phyloP scores from a whole-genome alignment of 2,888 invertebrate genomes.

The Lasioglossum leucozonium region DNA sequence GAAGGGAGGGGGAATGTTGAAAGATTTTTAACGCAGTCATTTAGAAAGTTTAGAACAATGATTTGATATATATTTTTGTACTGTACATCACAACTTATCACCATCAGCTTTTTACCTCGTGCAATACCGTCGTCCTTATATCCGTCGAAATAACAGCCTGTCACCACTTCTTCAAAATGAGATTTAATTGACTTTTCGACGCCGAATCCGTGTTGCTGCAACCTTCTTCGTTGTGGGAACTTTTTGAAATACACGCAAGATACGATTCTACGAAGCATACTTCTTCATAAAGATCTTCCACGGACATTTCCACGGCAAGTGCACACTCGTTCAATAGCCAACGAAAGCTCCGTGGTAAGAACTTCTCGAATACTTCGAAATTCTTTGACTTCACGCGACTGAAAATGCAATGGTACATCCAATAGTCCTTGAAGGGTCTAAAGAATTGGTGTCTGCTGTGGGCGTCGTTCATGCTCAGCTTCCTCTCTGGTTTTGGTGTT shows the following conservation, averaged over 20 bases:
- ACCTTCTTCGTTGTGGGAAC: background rate
- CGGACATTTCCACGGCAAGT: conserved; percentile 76
- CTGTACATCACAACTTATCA: background rate
- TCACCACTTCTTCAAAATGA: conserved; percentile 60
- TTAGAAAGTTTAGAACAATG: background rate
- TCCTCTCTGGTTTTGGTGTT: background rate
- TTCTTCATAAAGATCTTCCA: conserved; percentile 81
- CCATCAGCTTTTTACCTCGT: background rate
- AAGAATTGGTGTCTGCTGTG: conserved; percentile 60
- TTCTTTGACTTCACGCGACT: conserved; percentile 75
- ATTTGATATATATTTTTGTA: background rate
- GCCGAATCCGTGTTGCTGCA: background rate
- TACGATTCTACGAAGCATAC: conserved; percentile 80
- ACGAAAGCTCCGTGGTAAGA: conserved; percentile 80
- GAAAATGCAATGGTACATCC: conserved; percentile 81
- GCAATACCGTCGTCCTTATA: background rate
- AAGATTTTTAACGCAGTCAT: background rate
- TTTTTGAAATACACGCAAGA: conserved; percentile 69
- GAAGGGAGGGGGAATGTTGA: background rate
- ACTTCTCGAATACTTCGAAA: conserved; percentile 77
- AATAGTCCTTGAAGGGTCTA: conserved; percentile 80
- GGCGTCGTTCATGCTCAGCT: background rate
- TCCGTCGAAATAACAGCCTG: background rate
- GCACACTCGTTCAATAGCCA: conserved; percentile 84
- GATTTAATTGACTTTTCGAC: conserved; percentile 31